These are phyloP conservation scores for Otus sunia DNA, from an alignment of 2,113 vertebrate genomes.

Conservation along the genomic window DNA sequence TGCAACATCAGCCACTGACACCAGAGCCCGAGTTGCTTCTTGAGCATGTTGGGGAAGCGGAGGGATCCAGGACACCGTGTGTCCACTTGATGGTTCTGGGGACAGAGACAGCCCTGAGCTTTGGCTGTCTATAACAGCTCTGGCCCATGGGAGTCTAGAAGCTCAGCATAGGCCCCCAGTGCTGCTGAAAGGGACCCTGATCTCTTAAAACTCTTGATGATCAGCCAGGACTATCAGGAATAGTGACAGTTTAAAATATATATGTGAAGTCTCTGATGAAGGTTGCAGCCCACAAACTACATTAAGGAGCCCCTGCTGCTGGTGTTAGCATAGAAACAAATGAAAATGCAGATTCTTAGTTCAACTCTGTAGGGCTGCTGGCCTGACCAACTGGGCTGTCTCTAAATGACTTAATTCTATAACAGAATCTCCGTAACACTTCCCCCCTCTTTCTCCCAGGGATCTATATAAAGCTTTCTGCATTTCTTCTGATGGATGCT, in stretches of 20 bases:
- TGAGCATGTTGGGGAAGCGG: fast-evolving
- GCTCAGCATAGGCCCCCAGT: fast-evolving
- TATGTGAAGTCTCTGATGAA: background rate
- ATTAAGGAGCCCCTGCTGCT: background rate
- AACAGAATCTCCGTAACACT: background rate
- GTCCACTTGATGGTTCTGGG: background rate
- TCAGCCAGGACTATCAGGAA: background rate
- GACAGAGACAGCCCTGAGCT: background rate
- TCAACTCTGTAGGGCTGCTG: background rate
- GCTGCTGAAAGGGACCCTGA: background rate
- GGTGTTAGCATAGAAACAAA: background rate
- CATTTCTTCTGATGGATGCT: conserved; percentile 1
- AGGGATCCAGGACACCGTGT: background rate
- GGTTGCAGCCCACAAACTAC: background rate
- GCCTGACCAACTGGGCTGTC: background rate
- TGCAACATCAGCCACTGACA: background rate
- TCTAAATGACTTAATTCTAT: background rate
- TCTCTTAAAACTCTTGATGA: background rate
- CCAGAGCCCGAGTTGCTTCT: background rate
- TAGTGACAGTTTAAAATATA: background rate
- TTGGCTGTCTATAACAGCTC: background rate
- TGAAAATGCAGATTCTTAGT: background rate
- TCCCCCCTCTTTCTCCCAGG: background rate
- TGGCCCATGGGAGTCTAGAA: background rate
- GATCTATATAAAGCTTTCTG: conserved; percentile 2